Evolutionary conservation across 2,797 vertebrate species (phyloP).

Genomic region (Rhinogobio ventralis): DNA sequence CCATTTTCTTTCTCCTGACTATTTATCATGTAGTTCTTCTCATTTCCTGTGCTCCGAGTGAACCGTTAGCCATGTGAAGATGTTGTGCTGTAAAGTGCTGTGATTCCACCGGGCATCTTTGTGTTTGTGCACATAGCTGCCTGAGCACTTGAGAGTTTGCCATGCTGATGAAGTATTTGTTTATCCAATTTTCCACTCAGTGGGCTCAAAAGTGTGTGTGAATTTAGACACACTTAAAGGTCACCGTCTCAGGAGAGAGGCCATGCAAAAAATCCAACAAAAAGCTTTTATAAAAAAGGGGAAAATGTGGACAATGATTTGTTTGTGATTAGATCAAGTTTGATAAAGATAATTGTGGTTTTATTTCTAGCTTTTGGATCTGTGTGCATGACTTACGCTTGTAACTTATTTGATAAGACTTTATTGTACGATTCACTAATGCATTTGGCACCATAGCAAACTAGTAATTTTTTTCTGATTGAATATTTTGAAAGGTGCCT

Average conservation of each 20-base stretch:
- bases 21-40: conserved; percentile 18
- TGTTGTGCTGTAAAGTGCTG: conserved; percentile 9
- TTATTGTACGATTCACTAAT: background rate
- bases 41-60: conserved; percentile 12
- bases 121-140: conserved; percentile 38
- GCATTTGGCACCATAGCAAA: background rate
- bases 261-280: conserved; percentile 49
- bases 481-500: conserved; percentile 12
- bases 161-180: conserved; percentile 77
- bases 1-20: background rate
- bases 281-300: background rate
- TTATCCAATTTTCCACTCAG: conserved; percentile 77
- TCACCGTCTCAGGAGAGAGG: conserved; percentile 65
- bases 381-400: background rate
- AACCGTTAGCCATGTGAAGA: conserved; percentile 44
- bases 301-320: conserved; percentile 31
- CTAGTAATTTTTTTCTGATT: background rate
- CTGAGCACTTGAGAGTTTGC: conserved; percentile 57
- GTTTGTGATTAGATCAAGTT: background rate
- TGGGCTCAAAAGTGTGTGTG: conserved; percentile 74
- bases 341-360: background rate
- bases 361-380: background rate
- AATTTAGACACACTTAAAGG: conserved; percentile 73
- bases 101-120: conserved; percentile 31
- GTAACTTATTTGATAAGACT: background rate